A percentile compares a stretch with the other conserved stretches of the same genome.
These are phyloP conservation scores for Tetraodon nigroviridis DNA, from an alignment of 2,113 vertebrate genomes.

Conservation along the genomic window DNA sequence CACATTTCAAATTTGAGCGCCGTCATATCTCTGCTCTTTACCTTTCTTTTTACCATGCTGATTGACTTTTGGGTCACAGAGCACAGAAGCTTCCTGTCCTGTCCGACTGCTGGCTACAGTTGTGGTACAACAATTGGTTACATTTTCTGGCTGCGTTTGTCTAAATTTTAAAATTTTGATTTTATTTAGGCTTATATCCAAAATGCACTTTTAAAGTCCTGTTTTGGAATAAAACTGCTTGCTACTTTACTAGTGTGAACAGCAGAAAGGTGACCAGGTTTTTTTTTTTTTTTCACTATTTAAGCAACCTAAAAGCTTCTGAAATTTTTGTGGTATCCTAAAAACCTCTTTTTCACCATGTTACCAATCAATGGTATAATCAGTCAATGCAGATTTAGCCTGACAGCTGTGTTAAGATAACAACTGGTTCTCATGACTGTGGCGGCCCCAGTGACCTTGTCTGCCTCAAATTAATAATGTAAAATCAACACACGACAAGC, in stretches of 20 bases:
- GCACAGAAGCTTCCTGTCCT: too few species aligned
- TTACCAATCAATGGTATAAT: constrained; percentile 71
- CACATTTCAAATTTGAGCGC: too few species aligned
- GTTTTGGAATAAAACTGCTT: too few species aligned
- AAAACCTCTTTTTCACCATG: constrained; percentile 38
- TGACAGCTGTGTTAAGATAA: constrained; percentile 70
- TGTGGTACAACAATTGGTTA: too few species aligned
- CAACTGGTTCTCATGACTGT: constrained; percentile 70
- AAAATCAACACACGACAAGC: constrained; percentile 71
- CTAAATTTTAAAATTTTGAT: too few species aligned
- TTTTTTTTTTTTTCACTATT: constrained; percentile 15
- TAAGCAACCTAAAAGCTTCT: constrained; percentile 12
- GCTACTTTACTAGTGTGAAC: constrained; percentile 1
- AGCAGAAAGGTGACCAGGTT: neutral
- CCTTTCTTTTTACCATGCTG: too few species aligned
- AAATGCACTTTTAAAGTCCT: too few species aligned
- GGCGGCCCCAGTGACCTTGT: constrained; percentile 66
- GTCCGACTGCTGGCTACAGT: too few species aligned
- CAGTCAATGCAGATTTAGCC: constrained; percentile 65
- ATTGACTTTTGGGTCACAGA: too few species aligned
- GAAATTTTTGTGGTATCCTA: constrained; percentile 33
- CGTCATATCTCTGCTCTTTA: too few species aligned
- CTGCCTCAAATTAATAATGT: constrained; percentile 74
- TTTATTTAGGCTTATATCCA: too few species aligned
- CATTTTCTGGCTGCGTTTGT: too few species aligned